A percentile compares a stretch with the other conserved stretches of the same genome.
Conservation (phyloP, 2,888 invertebrate species). For the Nomada goodeniana region DNA sequence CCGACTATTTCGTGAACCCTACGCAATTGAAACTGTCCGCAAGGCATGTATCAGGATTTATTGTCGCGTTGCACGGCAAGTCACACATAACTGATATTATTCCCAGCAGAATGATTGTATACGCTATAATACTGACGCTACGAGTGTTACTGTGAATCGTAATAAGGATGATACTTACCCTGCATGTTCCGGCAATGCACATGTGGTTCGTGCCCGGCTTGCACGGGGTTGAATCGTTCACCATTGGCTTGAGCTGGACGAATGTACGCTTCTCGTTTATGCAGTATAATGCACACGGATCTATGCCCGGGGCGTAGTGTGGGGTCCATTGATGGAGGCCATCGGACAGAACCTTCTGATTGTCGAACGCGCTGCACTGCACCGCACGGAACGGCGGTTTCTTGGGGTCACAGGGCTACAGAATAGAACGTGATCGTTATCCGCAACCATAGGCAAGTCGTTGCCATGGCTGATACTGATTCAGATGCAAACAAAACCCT, state of each 20-base stretch:
- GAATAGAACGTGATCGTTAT: not conserved
- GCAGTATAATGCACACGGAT: constrained; percentile 93
- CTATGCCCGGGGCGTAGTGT: constrained; percentile 86
- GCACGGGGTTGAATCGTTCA: constrained; percentile 94
- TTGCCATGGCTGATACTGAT: not conserved
- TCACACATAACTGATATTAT: no score
- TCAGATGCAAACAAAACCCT: not conserved
- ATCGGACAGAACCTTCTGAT: constrained; percentile 81
- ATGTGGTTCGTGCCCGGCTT: constrained; percentile 92
- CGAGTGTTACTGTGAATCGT: not conserved
- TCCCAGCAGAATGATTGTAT: no score
- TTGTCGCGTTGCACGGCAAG: no score
- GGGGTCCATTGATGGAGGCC: constrained; percentile 87
- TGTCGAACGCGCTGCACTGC: constrained; percentile 91
- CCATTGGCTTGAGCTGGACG: constrained; percentile 90
- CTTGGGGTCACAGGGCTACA: constrained; percentile 87
- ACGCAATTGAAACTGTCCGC: no score
- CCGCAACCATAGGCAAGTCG: not conserved
- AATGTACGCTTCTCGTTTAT: constrained; percentile 90
- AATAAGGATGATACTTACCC: constrained; percentile 85
- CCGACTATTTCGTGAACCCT: no score
- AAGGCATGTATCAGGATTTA: no score
- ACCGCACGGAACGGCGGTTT: constrained; percentile 90
- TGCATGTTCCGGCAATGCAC: constrained; percentile 92
- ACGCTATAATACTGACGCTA: no score